Evolutionary conservation across 2,888 invertebrate genomes (phyloP).

Genomic region (Synanthedon tipuliformis): DNA sequence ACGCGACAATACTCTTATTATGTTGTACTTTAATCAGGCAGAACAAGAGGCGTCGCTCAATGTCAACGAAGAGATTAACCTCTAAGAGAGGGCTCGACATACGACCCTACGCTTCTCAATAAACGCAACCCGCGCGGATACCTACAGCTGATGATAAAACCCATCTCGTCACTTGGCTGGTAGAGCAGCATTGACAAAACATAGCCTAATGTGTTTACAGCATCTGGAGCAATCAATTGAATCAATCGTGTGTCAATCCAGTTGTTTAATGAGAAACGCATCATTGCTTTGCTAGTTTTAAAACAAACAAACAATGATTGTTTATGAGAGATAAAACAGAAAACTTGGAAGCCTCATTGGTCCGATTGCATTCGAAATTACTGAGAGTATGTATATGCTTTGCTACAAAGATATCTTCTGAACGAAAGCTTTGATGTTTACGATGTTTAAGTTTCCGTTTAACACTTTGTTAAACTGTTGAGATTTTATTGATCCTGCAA

Average conservation of each 20-base stretch:
- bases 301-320: not conserved
- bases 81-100: conserved; percentile 21
- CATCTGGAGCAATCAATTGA: too few species aligned
- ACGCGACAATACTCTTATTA: conserved; percentile 9
- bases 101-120: conserved; percentile 10
- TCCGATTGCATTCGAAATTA: not conserved
- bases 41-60: conserved; percentile 28
- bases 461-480: too few species aligned
- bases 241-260: too few species aligned
- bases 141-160: not conserved
- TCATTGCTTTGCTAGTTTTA: too few species aligned
- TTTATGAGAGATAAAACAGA: not conserved
- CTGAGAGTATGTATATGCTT: too few species aligned
- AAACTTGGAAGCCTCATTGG: not conserved
- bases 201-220: too few species aligned
- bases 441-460: not conserved
- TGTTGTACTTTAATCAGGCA: conserved; percentile 21
- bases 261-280: too few species aligned
- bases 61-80: conserved; percentile 36
- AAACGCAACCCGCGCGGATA: not conserved
- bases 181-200: too few species aligned
- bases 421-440: not conserved
- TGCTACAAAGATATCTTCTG: too few species aligned
- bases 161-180: not conserved
- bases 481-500: too few species aligned